Conservation (phyloP, 2,888 invertebrate species). For the Standfussiana lucernea region DNA sequence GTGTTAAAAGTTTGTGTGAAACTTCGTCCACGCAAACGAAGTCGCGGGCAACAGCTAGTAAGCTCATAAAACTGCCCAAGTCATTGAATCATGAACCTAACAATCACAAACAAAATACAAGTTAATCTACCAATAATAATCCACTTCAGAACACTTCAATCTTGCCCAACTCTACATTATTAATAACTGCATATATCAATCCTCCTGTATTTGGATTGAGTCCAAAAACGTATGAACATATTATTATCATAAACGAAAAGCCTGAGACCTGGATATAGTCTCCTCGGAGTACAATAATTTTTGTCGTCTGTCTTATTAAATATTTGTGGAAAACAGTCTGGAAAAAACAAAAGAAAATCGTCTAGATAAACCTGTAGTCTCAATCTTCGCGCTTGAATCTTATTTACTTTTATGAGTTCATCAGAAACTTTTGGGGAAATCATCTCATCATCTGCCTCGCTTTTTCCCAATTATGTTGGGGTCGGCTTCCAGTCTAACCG, state of each 20-base stretch:
- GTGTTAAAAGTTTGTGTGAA: too few species aligned
- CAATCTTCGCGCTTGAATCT: not conserved
- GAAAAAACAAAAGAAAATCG: not conserved
- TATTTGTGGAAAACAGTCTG: slow-evolving; percentile 5
- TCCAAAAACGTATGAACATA: slow-evolving; percentile 18
- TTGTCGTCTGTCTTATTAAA: slow-evolving; percentile 12
- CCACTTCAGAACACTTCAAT: slow-evolving; percentile 23
- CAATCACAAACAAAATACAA: not conserved
- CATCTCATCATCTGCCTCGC: too few species aligned
- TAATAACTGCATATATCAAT: not conserved
- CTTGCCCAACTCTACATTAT: not conserved
- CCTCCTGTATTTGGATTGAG: not conserved
- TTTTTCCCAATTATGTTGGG: too few species aligned
- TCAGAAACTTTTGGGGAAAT: too few species aligned
- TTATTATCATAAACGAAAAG: not conserved
- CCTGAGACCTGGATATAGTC: slow-evolving; percentile 1
- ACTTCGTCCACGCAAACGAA: too few species aligned
- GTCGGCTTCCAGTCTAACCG: too few species aligned
- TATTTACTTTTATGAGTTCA: not conserved
- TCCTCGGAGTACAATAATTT: slow-evolving; percentile 11
- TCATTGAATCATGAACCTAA: not conserved
- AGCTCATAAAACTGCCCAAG: not conserved
- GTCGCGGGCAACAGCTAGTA: too few species aligned
- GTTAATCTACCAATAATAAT: slow-evolving; percentile 1
- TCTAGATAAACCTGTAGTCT: not conserved